Percentiles rank a stretch among this genome's conserved stretches.
phyloP scores from a whole-genome alignment of 2,797 vertebrate species.

The Fringilla coelebs region DNA sequence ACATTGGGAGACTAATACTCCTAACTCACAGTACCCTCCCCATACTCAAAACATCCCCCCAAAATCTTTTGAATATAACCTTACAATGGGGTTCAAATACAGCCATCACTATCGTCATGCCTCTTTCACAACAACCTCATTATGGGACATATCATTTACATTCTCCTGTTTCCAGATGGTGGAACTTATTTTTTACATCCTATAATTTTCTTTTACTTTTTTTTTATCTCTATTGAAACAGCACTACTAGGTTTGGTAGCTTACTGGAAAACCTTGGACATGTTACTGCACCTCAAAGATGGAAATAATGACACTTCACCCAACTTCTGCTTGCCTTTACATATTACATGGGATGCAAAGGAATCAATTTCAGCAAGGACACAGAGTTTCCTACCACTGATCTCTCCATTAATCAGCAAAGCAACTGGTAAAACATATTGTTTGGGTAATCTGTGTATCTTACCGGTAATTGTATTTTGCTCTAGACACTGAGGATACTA shows the following conservation, averaged over 20 bases:
- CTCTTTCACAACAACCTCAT: accelerated
- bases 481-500: not conserved
- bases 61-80: not conserved
- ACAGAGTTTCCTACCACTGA: not conserved
- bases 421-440: not conserved
- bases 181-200: not conserved
- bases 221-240: not conserved
- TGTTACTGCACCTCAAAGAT: not conserved
- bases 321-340: not conserved
- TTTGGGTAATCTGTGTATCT: not conserved
- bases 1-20: not conserved
- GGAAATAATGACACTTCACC: not conserved
- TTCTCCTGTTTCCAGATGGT: not conserved
- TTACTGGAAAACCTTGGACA: not conserved
- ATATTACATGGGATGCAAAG: not conserved
- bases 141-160: not conserved
- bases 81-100: not conserved
- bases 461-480: not conserved
- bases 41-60: not conserved
- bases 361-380: not conserved
- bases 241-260: not conserved
- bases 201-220: not conserved
- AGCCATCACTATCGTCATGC: not conserved
- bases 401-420: not conserved
- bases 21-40: not conserved